Conservation (phyloP, 2,797 vertebrate species). For the Amblyraja radiata region DNA sequence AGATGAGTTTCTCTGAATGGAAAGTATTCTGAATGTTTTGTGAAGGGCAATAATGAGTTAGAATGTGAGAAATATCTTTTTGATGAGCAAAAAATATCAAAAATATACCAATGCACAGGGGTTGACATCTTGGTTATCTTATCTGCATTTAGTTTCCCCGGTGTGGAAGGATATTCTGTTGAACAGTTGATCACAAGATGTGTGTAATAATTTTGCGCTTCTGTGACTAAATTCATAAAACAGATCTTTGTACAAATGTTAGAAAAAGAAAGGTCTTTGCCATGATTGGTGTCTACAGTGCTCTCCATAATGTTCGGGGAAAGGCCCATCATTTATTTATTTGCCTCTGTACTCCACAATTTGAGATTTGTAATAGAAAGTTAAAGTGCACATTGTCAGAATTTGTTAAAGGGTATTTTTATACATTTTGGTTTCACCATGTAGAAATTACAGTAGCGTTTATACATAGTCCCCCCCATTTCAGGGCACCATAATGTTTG, state of each 20-base stretch:
- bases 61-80: background rate
- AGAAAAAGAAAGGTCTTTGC: background rate
- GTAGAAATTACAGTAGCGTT: too few species aligned
- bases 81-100: background rate
- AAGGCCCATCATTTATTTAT: too few species aligned
- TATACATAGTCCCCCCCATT: too few species aligned
- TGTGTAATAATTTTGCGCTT: background rate
- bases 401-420: too few species aligned
- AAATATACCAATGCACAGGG: background rate
- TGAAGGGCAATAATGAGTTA: background rate
- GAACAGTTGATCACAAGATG: background rate
- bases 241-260: background rate
- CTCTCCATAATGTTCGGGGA: too few species aligned
- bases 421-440: too few species aligned
- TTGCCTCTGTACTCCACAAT: too few species aligned
- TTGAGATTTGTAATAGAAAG: too few species aligned
- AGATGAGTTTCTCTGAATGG: background rate
- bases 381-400: too few species aligned
- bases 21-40: background rate
- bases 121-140: background rate
- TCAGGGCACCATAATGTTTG: too few species aligned
- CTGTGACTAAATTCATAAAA: background rate
- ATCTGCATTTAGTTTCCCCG: background rate
- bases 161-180: background rate
- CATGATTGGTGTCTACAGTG: background rate